Evolutionary conservation across 2,797 vertebrate genomes (phyloP), one percentile per base, ranked within the genome.

Genomic region (Staurois parvus): DNA sequence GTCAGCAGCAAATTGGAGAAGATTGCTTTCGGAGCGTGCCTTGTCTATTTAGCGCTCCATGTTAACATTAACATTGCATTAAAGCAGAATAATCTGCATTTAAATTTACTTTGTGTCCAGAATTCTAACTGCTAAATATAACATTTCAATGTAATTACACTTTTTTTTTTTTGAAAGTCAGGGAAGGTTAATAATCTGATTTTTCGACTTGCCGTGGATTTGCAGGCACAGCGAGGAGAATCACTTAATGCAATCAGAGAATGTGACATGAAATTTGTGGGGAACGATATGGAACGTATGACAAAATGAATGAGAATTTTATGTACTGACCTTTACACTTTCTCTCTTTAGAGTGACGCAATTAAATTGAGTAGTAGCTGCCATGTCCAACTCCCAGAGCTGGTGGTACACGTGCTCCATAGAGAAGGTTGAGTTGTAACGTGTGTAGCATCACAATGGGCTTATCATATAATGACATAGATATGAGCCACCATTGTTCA

Each of bases 71-170:
- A 90, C 88, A 91, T 89, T 72, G 88, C 89, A 93, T 91, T 90
- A 91, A 87, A 89, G 68, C 0, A 2, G 72, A 88, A 89, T 26
- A 90, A 92, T 82, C 90, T 81, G 86, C 90, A 92, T 92, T 73
- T 88, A 89, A 91, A 92, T 91, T 30, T 85, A 89, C 86, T 89
- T 67, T 83, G 88, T 91, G 91, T 90, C 90, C 90, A 88, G 91
- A 90, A 93, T 92, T 89, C 90, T 91, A 93, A 93, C 87, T 19
- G 2, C 0, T 87, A 88, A 89, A 92, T 91, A 88, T 83, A 89
- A 91, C 91, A 92, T 92, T 91, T 92, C 92, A 92, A 91, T 89
- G 91, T 90, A 93, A 92, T 92, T 90, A 92, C 76, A 79, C 89
- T 91, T 90, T 78, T 78, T 77, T 70, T 76, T 91, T 90, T 91